Evolutionary conservation across 2,888 invertebrate species (phyloP).

Genomic region (Agrochola circellaris): DNA sequence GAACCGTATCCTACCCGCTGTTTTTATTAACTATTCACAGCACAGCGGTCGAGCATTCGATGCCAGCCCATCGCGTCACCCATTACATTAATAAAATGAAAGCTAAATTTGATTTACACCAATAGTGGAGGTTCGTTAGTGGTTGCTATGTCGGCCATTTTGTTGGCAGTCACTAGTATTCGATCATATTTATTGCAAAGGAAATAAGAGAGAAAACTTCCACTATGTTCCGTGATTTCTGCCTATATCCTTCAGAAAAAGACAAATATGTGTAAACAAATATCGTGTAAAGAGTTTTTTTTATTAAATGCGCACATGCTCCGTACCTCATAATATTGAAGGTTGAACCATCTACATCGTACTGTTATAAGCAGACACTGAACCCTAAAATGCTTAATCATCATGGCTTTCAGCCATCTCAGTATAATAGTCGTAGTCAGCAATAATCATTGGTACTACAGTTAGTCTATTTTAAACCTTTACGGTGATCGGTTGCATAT

Average conservation of each 20-base stretch:
- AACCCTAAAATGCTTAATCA: too few species aligned
- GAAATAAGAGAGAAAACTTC: not conserved
- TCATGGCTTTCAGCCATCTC: too few species aligned
- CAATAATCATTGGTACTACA: too few species aligned
- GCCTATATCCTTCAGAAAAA: too few species aligned
- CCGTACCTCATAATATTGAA: conserved; percentile 1
- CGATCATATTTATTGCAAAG: not conserved
- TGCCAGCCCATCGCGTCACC: conserved; percentile 35
- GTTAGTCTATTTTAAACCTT: too few species aligned
- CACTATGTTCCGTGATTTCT: not conserved
- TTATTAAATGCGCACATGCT: not conserved
- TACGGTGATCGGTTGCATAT: too few species aligned
- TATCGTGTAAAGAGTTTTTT: too few species aligned
- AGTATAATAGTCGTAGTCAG: too few species aligned
- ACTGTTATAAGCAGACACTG: too few species aligned
- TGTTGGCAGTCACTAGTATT: not conserved
- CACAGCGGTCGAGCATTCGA: conserved; percentile 43
- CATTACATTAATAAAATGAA: conserved; percentile 54
- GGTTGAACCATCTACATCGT: not conserved
- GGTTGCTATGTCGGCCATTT: conserved; percentile 30
- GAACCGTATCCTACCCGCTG: conserved; percentile 43
- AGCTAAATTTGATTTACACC: conserved; percentile 45
- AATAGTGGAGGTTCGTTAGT: conserved; percentile 36
- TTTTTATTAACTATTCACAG: conserved; percentile 59
- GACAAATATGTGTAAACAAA: too few species aligned